Conservation (phyloP, 2,888 invertebrate species). For the Andrena dorsata region DNA sequence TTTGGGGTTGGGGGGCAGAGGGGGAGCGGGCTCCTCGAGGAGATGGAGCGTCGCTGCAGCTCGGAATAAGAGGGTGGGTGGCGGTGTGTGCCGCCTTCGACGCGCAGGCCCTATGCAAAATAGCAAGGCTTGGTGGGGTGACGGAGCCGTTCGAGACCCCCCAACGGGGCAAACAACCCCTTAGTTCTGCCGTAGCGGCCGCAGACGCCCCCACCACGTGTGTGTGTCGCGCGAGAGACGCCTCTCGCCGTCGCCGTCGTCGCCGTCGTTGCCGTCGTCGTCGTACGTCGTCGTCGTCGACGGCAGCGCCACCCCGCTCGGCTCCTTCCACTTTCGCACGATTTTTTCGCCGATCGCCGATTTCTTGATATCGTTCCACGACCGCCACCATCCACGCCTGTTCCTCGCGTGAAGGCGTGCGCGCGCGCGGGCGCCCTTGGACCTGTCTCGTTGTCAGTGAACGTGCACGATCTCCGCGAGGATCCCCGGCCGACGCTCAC, state of each 20-base stretch:
- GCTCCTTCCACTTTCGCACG: conserved; percentile 38
- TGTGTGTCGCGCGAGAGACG: conserved; percentile 77
- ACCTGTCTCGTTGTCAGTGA: conserved; percentile 18
- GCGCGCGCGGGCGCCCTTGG: background rate
- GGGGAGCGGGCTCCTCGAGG: conserved; percentile 47
- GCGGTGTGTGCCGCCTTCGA: conserved; percentile 73
- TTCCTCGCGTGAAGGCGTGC: conserved; percentile 25
- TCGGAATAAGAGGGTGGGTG: conserved; percentile 68
- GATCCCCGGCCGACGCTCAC: conserved; percentile 10
- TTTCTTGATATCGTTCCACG: conserved; percentile 15
- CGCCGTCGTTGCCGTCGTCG: conserved; percentile 63
- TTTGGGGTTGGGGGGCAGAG: background rate
- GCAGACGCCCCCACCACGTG: conserved; percentile 84
- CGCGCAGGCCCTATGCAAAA: conserved; percentile 84
- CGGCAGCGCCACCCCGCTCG: conserved; percentile 72
- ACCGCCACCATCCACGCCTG: conserved; percentile 4
- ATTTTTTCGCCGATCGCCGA: conserved; percentile 47
- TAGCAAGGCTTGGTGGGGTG: conserved; percentile 76
- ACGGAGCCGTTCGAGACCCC: conserved; percentile 77
- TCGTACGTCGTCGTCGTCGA: conserved; percentile 67
- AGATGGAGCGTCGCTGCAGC: conserved; percentile 65
- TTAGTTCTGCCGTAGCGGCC: conserved; percentile 84
- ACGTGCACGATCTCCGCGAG: conserved; percentile 26
- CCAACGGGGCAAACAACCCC: conserved; percentile 84
- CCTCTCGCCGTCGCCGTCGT: conserved; percentile 75